phyloP scores from a whole-genome alignment of 2,113 vertebrate species.

The Plestiodon gilberti region DNA sequence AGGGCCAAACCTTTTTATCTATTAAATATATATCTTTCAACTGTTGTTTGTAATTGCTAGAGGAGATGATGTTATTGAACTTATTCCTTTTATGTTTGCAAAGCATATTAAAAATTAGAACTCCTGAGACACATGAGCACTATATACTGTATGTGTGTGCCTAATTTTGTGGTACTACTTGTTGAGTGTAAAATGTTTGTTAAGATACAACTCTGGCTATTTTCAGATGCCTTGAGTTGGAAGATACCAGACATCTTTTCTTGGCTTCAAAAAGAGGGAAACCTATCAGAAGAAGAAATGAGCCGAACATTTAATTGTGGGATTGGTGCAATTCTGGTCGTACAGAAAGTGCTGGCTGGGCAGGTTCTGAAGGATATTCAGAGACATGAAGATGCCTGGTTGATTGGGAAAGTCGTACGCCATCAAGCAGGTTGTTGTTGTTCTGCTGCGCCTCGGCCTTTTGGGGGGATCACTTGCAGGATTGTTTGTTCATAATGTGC shows the following conservation, averaged over 20 bases:
- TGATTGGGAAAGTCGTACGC: conserved; percentile 83
- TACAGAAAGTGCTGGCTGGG: conserved; percentile 77
- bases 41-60: background rate
- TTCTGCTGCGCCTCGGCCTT: background rate
- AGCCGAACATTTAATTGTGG: conserved; percentile 95
- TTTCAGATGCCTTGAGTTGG: conserved; percentile 89
- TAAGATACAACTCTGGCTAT: conserved; percentile 3
- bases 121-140: background rate
- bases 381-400: conserved; percentile 84
- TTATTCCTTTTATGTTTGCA: background rate
- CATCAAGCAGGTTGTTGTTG: conserved; percentile 80
- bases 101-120: background rate
- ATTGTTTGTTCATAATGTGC: background rate
- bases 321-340: conserved; percentile 87
- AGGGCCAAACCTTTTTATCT: too few relatives aligned
- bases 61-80: background rate
- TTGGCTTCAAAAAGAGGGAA: conserved; percentile 89
- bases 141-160: background rate
- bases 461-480: background rate
- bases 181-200: background rate
- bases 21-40: background rate
- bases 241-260: conserved; percentile 88
- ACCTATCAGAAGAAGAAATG: conserved; percentile 91
- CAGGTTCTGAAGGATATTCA: conserved; percentile 81
- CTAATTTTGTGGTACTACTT: background rate